Evolutionary conservation across 2,888 invertebrate genomes (phyloP), one percentile per base, ranked within the genome.

Genomic region (Euplagia quadripunctaria): DNA sequence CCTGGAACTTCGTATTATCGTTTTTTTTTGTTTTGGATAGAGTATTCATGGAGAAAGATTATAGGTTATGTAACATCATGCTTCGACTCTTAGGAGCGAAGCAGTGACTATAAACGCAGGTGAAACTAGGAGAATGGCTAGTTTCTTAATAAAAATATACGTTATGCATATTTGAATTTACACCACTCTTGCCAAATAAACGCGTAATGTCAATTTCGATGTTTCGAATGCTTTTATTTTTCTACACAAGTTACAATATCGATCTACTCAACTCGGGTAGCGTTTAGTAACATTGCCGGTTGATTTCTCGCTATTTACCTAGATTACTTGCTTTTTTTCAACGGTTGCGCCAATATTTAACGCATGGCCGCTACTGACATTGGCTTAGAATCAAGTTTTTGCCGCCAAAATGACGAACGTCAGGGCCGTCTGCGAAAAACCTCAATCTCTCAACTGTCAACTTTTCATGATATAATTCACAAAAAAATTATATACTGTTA

Each of bases 301-400:
- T 91, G 96, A 94, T 95, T 95, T 95, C 94, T 91, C 94, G 95
- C 92, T 93, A 91, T 94, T 95, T 95, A 94, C 92, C 91, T 82
- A 94, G 92, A 95, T 95, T 94, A 94, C 89, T 92, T 90, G 93
- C 89, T 92, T 95, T 94, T 94, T 95, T 93, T 89, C 85, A 79
- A 84, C 85, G 88, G 92, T 94, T 95, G 94, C 92, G 91, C 88
- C 93, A 95, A 92, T 90, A 87, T 87, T 92, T 93, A 90, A 94
- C 95, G 95, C 94, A 92, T 94, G 93, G 92, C 82, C 89, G 93
- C 81, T 79, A 83, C 87, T 94, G 96, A 93, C 95, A 96, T 95
- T 96, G 96, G 91, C 88, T 87, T 81, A 76, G 82, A 86, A 85
- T 87, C 81, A 86, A 83, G 75, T 95, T 95, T 94, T 93, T 93